phyloP scores from a whole-genome alignment of 2,113 vertebrate species.

The Chunga burmeisteri region DNA sequence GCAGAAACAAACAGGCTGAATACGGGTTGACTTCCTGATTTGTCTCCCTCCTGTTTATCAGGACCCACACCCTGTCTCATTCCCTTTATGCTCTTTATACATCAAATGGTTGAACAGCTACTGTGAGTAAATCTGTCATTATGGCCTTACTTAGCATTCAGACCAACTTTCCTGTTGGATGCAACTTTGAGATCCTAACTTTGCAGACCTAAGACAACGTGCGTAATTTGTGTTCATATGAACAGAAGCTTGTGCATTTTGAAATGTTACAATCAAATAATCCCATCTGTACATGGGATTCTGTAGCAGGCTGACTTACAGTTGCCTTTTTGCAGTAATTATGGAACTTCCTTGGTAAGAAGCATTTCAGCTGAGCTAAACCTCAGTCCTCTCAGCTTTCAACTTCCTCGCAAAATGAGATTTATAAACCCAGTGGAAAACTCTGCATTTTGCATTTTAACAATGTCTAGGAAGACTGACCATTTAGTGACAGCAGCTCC shows the following conservation, averaged over 20 bases:
- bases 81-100: neutral
- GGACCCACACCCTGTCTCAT: neutral
- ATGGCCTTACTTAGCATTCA: neutral
- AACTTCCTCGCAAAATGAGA: neutral
- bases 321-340: neutral
- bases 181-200: neutral
- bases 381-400: neutral
- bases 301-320: neutral
- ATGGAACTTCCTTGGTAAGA: neutral
- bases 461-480: neutral
- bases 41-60: constrained; percentile 2
- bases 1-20: neutral
- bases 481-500: neutral
- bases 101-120: neutral
- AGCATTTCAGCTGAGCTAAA: neutral
- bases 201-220: neutral
- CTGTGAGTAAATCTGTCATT: neutral
- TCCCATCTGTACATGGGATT: neutral
- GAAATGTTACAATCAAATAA: neutral
- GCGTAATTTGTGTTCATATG: neutral
- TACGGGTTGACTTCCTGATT: neutral
- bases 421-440: neutral
- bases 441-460: neutral
- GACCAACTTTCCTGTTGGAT: neutral
- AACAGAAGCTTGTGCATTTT: neutral